Percentiles rank a stretch among this genome's conserved stretches.
Conservation (phyloP, 2,888 invertebrate genomes). For the Aricia artaxerxes region DNA sequence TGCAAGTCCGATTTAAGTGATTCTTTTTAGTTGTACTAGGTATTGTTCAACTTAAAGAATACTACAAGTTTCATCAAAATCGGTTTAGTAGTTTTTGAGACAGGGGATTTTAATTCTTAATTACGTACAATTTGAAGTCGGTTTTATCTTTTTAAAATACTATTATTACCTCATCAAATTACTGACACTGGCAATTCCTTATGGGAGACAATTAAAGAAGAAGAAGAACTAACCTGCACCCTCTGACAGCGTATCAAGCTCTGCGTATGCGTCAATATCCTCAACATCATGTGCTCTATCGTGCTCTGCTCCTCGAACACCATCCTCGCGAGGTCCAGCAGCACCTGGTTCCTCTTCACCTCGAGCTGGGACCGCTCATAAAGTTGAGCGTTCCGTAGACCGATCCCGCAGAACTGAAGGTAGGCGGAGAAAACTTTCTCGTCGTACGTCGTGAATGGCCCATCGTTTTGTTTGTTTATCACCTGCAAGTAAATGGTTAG, state of each 20-base stretch:
- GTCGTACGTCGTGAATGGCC: slow-evolving; percentile 91
- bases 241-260: slow-evolving; percentile 96
- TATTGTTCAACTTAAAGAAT: too few relatives aligned
- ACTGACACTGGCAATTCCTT: too few relatives aligned
- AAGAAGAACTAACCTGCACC: slow-evolving; percentile 85
- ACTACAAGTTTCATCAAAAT: too few relatives aligned
- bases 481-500: slow-evolving; percentile 75
- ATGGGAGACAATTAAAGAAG: too few relatives aligned
- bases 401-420: slow-evolving; percentile 97
- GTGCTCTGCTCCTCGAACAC: slow-evolving; percentile 98
- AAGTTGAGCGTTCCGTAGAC: slow-evolving; percentile 96
- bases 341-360: slow-evolving; percentile 96
- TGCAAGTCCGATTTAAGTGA: too few relatives aligned
- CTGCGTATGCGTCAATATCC: slow-evolving; percentile 96
- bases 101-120: too few relatives aligned
- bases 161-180: too few relatives aligned
- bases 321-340: slow-evolving; percentile 96
- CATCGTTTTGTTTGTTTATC: slow-evolving; percentile 93
- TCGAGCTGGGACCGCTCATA: slow-evolving; percentile 97
- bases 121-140: too few relatives aligned
- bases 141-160: too few relatives aligned
- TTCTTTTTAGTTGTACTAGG: too few relatives aligned
- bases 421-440: slow-evolving; percentile 95
- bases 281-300: slow-evolving; percentile 95
- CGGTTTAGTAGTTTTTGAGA: too few relatives aligned